Evolutionary conservation across 2,113 vertebrate species (phyloP), one percentile per base, ranked within the genome.

Genomic region (Geococcyx californianus): DNA sequence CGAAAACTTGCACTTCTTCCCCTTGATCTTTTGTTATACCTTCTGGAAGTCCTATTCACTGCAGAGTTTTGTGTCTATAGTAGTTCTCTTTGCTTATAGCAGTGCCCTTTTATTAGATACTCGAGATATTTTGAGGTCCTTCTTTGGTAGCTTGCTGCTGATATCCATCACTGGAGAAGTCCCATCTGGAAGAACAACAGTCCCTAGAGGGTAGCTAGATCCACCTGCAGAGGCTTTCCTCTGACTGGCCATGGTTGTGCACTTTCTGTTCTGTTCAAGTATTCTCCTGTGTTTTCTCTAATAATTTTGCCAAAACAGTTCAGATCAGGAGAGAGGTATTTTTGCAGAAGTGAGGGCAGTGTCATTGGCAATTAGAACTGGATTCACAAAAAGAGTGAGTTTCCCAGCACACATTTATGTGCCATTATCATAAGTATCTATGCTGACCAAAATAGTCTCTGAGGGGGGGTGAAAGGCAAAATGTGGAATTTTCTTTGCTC

Each of bases 41-140:
- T 68, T 73, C 36, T 33, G 1, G 23, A 44, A 84, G 23, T 31
- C 36, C 23, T 16, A 47, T 40, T 64, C 36, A 24, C 58, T 38
- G 40, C 52, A 51, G 59, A 25, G 23, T 73, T 85, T 63, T 60
- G 28, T n/a, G 85, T 25, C 8, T 20, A 4, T 13, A n/a, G 16
- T 5, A 56, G 16, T 26, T 77, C 12, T 59, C n/a, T 70, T 52
- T 66, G 40, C 29, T 56, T 60, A 26, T 25, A n/a, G n/a, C 9
- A 28, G 15, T 54, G 16, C 5, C 14, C 11, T 60, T n/a, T 59
- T 75, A 49, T 25, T 47, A 59, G 52, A 47, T 10, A n/a, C 26
- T 13, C 18, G 33, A 75, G 52, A 20, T 40, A 44, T 42, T 90
- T 70, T 0, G 0, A 63, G 33, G 6, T 3, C 9, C 4, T 14